A percentile compares a stretch with the other conserved stretches of the same genome.
These are phyloP conservation scores for Rhopalosiphum maidis DNA, from an alignment of 1,140 invertebrate species.

Conservation along the genomic window DNA sequence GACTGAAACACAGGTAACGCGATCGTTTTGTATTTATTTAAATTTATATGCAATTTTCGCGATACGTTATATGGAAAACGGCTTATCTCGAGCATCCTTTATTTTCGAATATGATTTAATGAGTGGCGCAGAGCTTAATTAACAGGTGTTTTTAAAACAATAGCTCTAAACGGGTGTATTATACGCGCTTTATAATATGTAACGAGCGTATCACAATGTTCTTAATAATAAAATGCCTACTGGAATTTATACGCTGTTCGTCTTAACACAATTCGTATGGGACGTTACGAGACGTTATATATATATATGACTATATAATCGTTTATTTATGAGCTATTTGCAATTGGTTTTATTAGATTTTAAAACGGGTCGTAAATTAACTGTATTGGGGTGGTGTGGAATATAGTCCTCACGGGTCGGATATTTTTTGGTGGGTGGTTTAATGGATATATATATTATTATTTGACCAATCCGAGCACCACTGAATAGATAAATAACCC, in stretches of 20 bases:
- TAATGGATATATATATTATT: not conserved
- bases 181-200: no score
- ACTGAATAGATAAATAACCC: not conserved
- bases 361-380: not conserved
- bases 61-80: not conserved
- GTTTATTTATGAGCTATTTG: not conserved
- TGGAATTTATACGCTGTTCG: not conserved
- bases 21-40: not conserved
- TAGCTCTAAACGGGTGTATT: not conserved
- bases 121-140: not conserved
- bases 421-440: not conserved
- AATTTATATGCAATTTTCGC: not conserved
- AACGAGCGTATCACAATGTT: not conserved
- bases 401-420: not conserved
- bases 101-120: not conserved
- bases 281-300: not conserved
- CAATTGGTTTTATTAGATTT: not conserved
- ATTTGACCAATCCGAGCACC: not conserved
- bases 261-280: not conserved
- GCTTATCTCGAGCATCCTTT: not conserved
- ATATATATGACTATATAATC: no score
- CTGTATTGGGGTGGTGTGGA: not conserved
- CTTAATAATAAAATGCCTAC: not conserved
- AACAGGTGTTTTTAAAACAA: not conserved
- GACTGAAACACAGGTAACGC: constrained; percentile 87